Evolutionary conservation across 2,888 invertebrate genomes (phyloP), one percentile per base, ranked within the genome.

Genomic region (Tetranychus truncatus): DNA sequence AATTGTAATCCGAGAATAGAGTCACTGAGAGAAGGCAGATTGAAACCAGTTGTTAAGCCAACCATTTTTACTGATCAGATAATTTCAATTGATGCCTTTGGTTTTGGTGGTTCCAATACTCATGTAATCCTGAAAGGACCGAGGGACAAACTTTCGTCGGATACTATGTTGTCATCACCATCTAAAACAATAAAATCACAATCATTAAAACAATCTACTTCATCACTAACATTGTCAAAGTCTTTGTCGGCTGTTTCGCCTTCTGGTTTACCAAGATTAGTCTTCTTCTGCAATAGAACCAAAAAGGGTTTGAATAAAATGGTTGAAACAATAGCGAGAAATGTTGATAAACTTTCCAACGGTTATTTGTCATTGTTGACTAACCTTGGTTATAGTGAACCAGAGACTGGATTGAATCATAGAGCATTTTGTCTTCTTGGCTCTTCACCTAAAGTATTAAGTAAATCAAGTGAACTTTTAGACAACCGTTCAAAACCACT

Each of bases 281-380:
- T 92, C 73, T 84, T 88, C 55, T 88, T 89, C 76, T 91, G 92
- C 6, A 95, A 95, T 18, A 88, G 96, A 80, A 94, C 93, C 1
- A 88, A 90, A 82, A 88, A 87, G 72, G 90, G 91, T 8, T 89
- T 90, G 2, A 85, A 87, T 75, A 81, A 82, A 75, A 83, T 92
- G 80, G 84, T 92, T 73, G 84, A 86, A 11, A 77, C 81, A 78
- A 78, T 55, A 15, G 55, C 65, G 9, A 15, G 18, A 24, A 86
- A 86, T 75, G 74, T 69, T 20, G 84, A 88, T 80, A 82, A 83
- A 4, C 87, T 77, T 11, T 74, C 76, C n/a, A 75, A 88, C 79
- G 90, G 90, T 81, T 88, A 91, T 80, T 85, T 90, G 81, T 87
- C 89, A 67, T 84, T 94, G 74, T 83, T 95, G 8, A 73, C 75